These are phyloP conservation scores for Burhinus bistriatus DNA, from an alignment of 2,113 vertebrate genomes.

Conservation along the genomic window DNA sequence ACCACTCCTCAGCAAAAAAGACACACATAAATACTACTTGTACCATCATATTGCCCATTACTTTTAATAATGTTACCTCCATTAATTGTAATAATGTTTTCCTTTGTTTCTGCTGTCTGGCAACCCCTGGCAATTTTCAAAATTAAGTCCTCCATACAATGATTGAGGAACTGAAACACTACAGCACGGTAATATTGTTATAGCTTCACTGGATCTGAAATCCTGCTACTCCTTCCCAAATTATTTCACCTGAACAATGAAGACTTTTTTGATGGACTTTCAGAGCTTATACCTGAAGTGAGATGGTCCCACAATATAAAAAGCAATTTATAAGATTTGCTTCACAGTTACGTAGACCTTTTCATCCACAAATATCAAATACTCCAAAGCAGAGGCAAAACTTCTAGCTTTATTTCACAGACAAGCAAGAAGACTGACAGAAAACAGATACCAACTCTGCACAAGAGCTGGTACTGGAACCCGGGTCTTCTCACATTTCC, in stretches of 20 bases:
- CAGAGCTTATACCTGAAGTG: neutral
- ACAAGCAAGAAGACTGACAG: neutral
- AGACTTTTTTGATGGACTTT: neutral
- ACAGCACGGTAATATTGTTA: neutral
- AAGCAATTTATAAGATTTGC: neutral
- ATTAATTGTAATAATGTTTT: slow-evolving; percentile 50
- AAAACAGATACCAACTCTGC: neutral
- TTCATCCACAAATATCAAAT: neutral
- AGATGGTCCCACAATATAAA: neutral
- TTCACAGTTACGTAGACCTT: neutral
- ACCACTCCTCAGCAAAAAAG: neutral
- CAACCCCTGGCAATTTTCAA: slow-evolving; percentile 50
- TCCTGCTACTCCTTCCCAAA: neutral
- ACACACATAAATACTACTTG: neutral
- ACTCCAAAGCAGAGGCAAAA: neutral
- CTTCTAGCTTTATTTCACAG: neutral
- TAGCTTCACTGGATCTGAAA: neutral
- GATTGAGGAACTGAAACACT: slow-evolving; percentile 4
- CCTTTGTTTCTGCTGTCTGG: slow-evolving; percentile 12
- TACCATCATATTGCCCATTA: slow-evolving; percentile 38
- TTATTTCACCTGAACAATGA: neutral
- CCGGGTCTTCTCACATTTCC: neutral
- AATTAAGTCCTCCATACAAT: neutral
- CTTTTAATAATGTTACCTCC: slow-evolving; percentile 40
- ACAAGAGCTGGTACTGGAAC: neutral